Evolutionary conservation across 2,797 vertebrate genomes (phyloP).

Genomic region (Syndactyla subalaris): DNA sequence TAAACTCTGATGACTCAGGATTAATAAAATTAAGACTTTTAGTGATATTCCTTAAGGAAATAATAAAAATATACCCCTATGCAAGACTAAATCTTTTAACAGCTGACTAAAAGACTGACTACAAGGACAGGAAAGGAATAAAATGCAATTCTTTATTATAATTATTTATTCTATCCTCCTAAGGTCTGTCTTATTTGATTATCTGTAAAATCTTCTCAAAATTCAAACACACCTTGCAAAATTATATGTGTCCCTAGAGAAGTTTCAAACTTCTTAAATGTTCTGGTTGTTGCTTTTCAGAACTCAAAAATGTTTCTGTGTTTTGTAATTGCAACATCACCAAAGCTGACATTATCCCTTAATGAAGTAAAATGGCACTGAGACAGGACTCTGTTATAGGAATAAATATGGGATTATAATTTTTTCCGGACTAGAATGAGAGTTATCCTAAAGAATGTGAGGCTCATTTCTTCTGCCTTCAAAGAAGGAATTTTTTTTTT

Average conservation of each 20-base stretch:
- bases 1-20: background rate
- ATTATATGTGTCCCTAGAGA: background rate
- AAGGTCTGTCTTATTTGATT: background rate
- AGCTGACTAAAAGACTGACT: background rate
- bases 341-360: background rate
- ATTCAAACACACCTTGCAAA: background rate
- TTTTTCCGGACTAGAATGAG: background rate
- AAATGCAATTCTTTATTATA: background rate
- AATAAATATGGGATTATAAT: background rate
- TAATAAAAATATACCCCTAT: background rate
- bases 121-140: background rate
- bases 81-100: background rate
- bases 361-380: background rate
- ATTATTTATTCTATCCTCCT: background rate
- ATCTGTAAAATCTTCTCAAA: background rate
- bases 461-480: background rate
- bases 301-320: background rate
- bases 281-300: background rate
- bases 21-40: background rate
- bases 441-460: background rate
- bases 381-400: background rate
- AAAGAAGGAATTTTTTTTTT: background rate
- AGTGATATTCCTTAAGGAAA: background rate
- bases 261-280: background rate
- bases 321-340: background rate